Evolutionary conservation across 1,140 invertebrate species (phyloP).

Genomic region (Heliconius hewitsoni): DNA sequence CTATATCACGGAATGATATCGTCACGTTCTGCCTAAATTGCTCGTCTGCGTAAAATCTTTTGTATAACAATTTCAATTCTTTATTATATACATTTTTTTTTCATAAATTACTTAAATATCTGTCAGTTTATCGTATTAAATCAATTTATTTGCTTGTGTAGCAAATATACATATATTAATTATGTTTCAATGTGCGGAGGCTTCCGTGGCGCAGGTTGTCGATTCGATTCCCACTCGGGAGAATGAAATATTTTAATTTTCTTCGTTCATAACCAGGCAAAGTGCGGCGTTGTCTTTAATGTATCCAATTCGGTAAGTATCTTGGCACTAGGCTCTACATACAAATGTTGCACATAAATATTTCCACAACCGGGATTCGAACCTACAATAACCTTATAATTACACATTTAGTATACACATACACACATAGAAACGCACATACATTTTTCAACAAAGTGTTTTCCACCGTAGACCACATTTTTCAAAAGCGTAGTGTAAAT

Average conservation of each 20-base stretch:
- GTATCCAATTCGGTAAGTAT: too few relatives aligned
- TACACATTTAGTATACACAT: background rate
- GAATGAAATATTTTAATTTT: too few relatives aligned
- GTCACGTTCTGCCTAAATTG: constrained; percentile 13
- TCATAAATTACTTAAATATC: constrained; percentile 14
- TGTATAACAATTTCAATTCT: constrained; percentile 14
- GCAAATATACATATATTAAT: too few relatives aligned
- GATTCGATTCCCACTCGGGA: too few relatives aligned
- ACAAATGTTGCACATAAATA: background rate
- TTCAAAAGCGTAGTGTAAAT: constrained; percentile 1
- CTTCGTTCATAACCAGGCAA: too few relatives aligned
- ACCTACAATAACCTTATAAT: background rate
- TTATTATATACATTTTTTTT: background rate
- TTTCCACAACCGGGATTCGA: background rate
- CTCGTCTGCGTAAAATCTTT: constrained; percentile 10
- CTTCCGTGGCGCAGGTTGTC: too few relatives aligned
- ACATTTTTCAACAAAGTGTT: background rate
- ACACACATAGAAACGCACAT: background rate
- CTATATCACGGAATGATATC: constrained; percentile 6
- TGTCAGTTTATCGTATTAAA: background rate
- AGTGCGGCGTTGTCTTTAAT: too few relatives aligned
- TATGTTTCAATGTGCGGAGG: too few relatives aligned
- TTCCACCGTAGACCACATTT: background rate
- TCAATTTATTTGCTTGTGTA: background rate
- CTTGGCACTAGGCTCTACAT: background rate